A percentile compares a stretch with the other conserved stretches of the same genome.
Evolutionary conservation across 1,140 invertebrate genomes (phyloP).

Genomic region (Atta cephalotes): DNA sequence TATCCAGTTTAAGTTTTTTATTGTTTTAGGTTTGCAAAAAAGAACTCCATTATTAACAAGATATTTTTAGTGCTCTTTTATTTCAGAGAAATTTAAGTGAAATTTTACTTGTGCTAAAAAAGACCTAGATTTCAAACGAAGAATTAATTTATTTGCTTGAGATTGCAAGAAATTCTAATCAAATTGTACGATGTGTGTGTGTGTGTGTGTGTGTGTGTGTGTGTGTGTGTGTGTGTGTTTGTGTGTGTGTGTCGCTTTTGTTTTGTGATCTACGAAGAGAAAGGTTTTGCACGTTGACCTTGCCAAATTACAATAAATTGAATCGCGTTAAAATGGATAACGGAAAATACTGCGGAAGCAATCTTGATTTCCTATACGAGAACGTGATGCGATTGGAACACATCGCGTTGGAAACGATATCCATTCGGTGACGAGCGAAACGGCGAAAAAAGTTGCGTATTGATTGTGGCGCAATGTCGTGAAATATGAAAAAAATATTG

Average conservation of each 20-base stretch:
- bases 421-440: constrained; percentile 12
- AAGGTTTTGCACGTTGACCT: not conserved
- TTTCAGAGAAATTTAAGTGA: too few relatives aligned
- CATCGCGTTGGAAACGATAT: constrained; percentile 11
- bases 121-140: too few relatives aligned
- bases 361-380: not conserved
- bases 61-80: too few relatives aligned
- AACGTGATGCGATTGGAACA: not conserved
- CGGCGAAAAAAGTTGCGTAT: not conserved
- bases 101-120: too few relatives aligned
- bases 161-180: not conserved
- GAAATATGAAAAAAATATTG: constrained; percentile 34
- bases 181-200: not conserved
- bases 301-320: not conserved
- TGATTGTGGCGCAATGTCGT: constrained; percentile 48
- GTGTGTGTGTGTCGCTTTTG: too few relatives aligned
- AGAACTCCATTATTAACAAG: too few relatives aligned
- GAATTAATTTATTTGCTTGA: not conserved
- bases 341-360: not conserved
- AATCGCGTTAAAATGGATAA: not conserved
- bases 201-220: too few relatives aligned
- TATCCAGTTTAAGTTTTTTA: too few relatives aligned
- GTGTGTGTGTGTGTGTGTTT: too few relatives aligned
- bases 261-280: not conserved
- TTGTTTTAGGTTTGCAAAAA: too few relatives aligned